Percentiles rank a stretch among this genome's conserved stretches.
These are phyloP conservation scores for Ophioninae sp. DNA, from an alignment of 2,888 invertebrate species.

Conservation along the genomic window DNA sequence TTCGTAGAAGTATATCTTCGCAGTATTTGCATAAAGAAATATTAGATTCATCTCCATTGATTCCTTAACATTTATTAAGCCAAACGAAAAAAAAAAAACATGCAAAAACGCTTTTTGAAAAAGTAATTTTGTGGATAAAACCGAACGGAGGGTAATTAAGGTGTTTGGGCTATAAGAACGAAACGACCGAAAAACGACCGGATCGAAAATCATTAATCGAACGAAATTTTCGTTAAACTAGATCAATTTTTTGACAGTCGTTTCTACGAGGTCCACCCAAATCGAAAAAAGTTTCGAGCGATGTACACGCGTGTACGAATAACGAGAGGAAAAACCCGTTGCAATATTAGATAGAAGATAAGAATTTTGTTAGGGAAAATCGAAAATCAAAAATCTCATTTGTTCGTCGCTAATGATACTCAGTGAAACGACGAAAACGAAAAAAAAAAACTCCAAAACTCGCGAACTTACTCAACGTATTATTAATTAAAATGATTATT, in stretches of 20 bases:
- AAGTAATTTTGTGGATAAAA: neutral
- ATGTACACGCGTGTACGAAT: slow-evolving; percentile 5
- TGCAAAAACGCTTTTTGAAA: neutral
- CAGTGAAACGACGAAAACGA: slow-evolving; percentile 22
- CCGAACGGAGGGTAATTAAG: neutral
- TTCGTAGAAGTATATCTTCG: neutral
- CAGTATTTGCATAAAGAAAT: neutral
- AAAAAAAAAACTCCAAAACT: slow-evolving; percentile 19
- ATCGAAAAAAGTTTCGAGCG: neutral
- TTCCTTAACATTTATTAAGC: neutral
- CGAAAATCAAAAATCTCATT: slow-evolving; percentile 25
- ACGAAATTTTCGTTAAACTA: neutral
- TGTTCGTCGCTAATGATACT: slow-evolving; percentile 33
- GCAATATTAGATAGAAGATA: slow-evolving; percentile 56
- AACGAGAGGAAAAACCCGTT: slow-evolving; percentile 22
- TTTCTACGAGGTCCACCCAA: slow-evolving; percentile 9
- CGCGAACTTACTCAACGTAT: slow-evolving; percentile 49
- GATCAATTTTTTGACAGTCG: neutral
- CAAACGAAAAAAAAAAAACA: neutral
- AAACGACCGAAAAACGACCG: neutral
- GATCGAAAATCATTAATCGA: neutral
- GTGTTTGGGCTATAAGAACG: neutral
- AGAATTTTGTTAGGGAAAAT: slow-evolving; percentile 32
- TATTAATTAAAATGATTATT: slow-evolving; percentile 44
- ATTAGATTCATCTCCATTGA: neutral